Conservation (phyloP, 2,113 vertebrate species). For the Rostratula benghalensis region DNA sequence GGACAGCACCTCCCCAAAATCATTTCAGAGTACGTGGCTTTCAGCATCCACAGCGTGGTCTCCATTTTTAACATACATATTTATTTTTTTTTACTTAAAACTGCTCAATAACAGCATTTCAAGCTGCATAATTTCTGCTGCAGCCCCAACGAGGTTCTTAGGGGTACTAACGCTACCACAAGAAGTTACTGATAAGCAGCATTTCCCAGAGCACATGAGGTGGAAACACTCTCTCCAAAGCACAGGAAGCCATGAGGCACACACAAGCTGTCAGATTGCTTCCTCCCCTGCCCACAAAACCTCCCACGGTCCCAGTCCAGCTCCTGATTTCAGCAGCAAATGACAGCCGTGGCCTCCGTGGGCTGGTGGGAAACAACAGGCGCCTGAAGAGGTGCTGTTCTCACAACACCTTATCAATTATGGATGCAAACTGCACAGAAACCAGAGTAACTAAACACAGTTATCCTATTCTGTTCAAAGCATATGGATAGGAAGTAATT, state of each 20-base stretch:
- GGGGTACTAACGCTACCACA: fast-evolving
- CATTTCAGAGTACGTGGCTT: not conserved
- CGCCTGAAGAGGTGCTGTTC: not conserved
- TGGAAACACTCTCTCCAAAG: not conserved
- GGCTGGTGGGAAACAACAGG: not conserved
- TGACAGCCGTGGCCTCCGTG: not conserved
- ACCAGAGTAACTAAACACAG: not conserved
- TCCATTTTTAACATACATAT: fast-evolving
- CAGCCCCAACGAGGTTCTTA: fast-evolving
- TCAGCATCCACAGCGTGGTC: fast-evolving
- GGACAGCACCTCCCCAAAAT: not conserved
- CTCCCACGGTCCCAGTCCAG: not conserved
- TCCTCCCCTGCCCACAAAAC: conserved; percentile 49
- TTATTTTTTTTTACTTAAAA: not conserved
- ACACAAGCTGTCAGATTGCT: conserved; percentile 71
- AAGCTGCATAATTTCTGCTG: not conserved
- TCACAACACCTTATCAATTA: not conserved
- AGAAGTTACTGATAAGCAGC: not conserved
- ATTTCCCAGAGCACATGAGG: fast-evolving
- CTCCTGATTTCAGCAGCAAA: not conserved
- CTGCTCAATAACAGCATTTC: not conserved
- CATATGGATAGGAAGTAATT: not conserved
- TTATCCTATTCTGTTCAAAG: not conserved
- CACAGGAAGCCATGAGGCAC: conserved; percentile 50
- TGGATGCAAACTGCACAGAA: not conserved